These are phyloP conservation scores for Leucoraja ocellata DNA, from an alignment of 2,797 vertebrate genomes.

Conservation along the genomic window DNA sequence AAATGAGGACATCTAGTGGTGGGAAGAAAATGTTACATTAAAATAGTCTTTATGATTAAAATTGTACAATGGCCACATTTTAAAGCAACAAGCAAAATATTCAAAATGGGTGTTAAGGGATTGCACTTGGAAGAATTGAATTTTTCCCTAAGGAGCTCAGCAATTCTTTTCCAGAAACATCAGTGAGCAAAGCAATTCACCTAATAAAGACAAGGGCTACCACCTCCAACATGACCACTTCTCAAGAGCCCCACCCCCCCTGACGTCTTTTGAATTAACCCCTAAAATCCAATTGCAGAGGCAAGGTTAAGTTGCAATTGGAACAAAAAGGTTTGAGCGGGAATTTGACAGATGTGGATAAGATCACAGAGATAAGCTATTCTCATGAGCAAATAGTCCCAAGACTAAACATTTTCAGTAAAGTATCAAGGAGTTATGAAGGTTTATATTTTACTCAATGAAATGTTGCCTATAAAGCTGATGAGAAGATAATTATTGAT, in stretches of 20 bases:
- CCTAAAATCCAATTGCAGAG: background rate
- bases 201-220: background rate
- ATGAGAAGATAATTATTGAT: too few species aligned
- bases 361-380: too few species aligned
- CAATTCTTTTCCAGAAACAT: background rate
- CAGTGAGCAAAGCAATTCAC: background rate
- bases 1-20: background rate
- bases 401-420: too few species aligned
- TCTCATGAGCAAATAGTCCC: too few species aligned
- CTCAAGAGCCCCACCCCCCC: background rate
- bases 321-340: too few species aligned
- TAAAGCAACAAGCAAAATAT: background rate
- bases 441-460: too few species aligned
- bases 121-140: background rate
- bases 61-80: background rate
- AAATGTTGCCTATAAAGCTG: too few species aligned
- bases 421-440: too few species aligned
- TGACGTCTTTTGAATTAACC: background rate
- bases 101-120: background rate
- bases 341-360: too few species aligned
- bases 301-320: too few species aligned
- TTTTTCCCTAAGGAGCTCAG: background rate
- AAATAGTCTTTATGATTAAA: background rate
- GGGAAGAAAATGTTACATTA: background rate
- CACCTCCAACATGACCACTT: background rate